Percentiles rank a stretch among this genome's conserved stretches.
phyloP scores from a whole-genome alignment of 2,113 vertebrate species.

The Lophura nycthemera region DNA sequence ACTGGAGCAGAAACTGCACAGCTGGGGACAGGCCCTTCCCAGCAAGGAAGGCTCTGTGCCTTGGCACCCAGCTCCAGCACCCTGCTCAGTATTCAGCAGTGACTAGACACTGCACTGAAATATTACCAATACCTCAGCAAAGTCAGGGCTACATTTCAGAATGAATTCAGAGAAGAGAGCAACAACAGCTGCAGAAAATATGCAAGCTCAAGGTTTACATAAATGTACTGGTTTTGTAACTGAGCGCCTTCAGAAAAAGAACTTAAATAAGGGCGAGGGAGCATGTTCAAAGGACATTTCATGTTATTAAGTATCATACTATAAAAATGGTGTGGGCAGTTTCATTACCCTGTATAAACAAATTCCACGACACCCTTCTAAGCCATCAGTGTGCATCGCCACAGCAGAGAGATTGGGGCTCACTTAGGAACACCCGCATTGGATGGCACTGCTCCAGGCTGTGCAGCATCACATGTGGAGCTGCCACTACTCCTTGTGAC shows the following conservation, averaged over 20 bases:
- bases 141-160: neutral
- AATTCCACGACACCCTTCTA: neutral
- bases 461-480: neutral
- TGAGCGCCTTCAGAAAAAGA: neutral
- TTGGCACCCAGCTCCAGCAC: neutral
- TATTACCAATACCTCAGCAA: neutral
- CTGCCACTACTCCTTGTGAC: neutral
- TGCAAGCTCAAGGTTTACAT: neutral
- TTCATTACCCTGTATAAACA: neutral
- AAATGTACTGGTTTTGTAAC: neutral
- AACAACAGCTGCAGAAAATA: neutral
- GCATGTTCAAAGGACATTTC: neutral
- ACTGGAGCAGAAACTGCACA: neutral
- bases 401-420: neutral
- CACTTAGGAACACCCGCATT: neutral
- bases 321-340: neutral
- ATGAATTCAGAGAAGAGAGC: rapidly evolving
- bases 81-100: neutral
- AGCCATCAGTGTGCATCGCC: neutral
- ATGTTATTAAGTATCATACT: neutral
- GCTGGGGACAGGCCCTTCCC: neutral
- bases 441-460: neutral
- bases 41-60: neutral
- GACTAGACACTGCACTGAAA: neutral
- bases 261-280: neutral